These are phyloP conservation scores for Stegana nigrithorax DNA, from an alignment of 2,888 invertebrate genomes.

Conservation along the genomic window DNA sequence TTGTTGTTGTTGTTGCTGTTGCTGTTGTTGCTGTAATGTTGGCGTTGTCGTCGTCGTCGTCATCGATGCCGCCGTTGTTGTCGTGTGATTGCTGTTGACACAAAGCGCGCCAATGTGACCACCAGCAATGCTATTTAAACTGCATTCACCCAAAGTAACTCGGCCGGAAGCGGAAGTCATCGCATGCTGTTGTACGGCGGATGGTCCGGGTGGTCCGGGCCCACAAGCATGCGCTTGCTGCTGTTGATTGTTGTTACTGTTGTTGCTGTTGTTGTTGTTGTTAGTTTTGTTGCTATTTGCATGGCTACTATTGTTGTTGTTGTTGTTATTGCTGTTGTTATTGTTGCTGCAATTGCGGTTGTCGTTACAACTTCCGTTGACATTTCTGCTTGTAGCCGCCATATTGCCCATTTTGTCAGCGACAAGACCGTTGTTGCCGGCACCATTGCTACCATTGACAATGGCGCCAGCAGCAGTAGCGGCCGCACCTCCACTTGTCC, in stretches of 20 bases:
- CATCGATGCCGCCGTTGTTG: constrained; percentile 32
- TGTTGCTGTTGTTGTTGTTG: constrained; percentile 30
- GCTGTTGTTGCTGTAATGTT: constrained; percentile 15
- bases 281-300: constrained; percentile 29
- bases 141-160: constrained; percentile 57
- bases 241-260: constrained; percentile 29
- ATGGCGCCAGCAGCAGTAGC: constrained; percentile 43
- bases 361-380: constrained; percentile 57
- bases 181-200: constrained; percentile 37
- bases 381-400: constrained; percentile 53
- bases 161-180: constrained; percentile 37
- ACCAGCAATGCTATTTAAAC: constrained; percentile 47
- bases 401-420: constrained; percentile 55
- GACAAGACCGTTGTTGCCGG: constrained; percentile 29
- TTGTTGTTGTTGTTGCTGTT: constrained; percentile 24
- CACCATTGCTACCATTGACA: constrained; percentile 36
- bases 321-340: constrained; percentile 29
- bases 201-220: constrained; percentile 35
- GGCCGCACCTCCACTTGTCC: constrained; percentile 54
- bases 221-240: constrained; percentile 39
- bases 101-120: constrained; percentile 29
- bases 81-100: constrained; percentile 29
- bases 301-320: constrained; percentile 32
- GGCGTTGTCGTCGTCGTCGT: constrained; percentile 36
- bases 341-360: constrained; percentile 45